Evolutionary conservation across 1,140 invertebrate species (phyloP).

Genomic region (Protaetia brevitarsis): DNA sequence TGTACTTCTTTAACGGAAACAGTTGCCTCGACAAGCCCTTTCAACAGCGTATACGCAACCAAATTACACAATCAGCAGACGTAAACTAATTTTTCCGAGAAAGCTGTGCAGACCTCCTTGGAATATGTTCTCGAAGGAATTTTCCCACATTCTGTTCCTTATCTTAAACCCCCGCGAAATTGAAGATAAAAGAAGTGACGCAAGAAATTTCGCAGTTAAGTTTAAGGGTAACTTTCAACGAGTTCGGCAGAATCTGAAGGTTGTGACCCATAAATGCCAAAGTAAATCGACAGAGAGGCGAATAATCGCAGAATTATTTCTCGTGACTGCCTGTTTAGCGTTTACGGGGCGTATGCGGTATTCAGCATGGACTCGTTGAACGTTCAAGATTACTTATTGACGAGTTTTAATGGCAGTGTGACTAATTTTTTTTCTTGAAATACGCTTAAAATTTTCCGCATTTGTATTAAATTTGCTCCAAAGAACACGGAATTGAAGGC

Average conservation of each 20-base stretch:
- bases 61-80: not conserved
- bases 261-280: not conserved
- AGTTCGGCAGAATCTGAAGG: not conserved
- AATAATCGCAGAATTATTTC: not conserved
- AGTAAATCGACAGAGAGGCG: not conserved
- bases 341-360: not conserved
- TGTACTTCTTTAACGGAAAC: too few relatives aligned
- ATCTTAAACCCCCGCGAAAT: not conserved
- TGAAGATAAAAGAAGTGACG: conserved; percentile 5
- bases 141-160: not conserved
- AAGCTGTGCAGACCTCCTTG: not conserved
- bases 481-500: too few relatives aligned
- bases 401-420: too few relatives aligned
- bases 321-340: not conserved
- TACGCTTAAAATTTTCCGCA: too few relatives aligned
- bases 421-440: too few relatives aligned
- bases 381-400: not conserved
- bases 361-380: not conserved
- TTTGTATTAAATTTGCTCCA: too few relatives aligned
- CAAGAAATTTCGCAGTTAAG: conserved; percentile 6
- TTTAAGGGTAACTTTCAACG: not conserved
- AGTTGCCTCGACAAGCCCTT: not conserved
- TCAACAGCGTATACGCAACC: not conserved
- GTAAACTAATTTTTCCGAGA: not conserved
- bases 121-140: not conserved